Percentiles rank a stretch among this genome's conserved stretches.
Conservation (phyloP, 2,888 invertebrate species). For the Nebria salina region DNA sequence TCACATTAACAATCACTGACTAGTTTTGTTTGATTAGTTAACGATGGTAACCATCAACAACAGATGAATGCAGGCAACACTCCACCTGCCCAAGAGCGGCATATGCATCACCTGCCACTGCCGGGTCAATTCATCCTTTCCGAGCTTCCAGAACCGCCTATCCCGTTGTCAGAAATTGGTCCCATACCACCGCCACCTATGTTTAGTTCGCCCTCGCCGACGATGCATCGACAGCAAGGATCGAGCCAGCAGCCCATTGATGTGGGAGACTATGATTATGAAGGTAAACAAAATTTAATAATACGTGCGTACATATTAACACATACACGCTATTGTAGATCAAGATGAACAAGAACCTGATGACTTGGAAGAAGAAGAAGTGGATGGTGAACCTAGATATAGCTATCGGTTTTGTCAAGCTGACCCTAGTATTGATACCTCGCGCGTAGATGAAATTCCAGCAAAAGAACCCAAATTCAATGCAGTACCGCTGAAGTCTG, state of each 20-base stretch:
- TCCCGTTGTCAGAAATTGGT: conserved; percentile 91
- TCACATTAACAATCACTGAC: neutral
- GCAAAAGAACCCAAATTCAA: conserved; percentile 92
- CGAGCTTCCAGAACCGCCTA: conserved; percentile 91
- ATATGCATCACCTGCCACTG: conserved; percentile 50
- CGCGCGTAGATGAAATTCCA: conserved; percentile 89
- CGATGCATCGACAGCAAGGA: conserved; percentile 65
- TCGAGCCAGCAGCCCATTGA: conserved; percentile 38
- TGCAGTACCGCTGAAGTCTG: conserved; percentile 91
- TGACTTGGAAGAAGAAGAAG: conserved; percentile 73
- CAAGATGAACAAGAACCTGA: conserved; percentile 69
- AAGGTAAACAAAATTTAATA: conserved; percentile 63
- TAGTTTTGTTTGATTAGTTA: conserved; percentile 63
- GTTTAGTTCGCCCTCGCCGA: conserved; percentile 90
- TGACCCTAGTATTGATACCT: conserved; percentile 79
- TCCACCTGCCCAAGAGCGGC: conserved; percentile 61
- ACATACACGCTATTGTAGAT: conserved; percentile 53
- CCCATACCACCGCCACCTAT: conserved; percentile 94
- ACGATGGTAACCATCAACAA: conserved; percentile 63
- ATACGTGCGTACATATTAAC: neutral
- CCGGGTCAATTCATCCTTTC: conserved; percentile 73
- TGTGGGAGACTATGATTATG: conserved; percentile 66
- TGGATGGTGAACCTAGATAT: conserved; percentile 63
- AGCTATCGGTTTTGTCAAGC: conserved; percentile 69
- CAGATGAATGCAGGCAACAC: conserved; percentile 54